Percentiles rank a stretch among this genome's conserved stretches.
Conservation (phyloP, 2,113 vertebrate genomes). For the Pygoscelis antarcticus region DNA sequence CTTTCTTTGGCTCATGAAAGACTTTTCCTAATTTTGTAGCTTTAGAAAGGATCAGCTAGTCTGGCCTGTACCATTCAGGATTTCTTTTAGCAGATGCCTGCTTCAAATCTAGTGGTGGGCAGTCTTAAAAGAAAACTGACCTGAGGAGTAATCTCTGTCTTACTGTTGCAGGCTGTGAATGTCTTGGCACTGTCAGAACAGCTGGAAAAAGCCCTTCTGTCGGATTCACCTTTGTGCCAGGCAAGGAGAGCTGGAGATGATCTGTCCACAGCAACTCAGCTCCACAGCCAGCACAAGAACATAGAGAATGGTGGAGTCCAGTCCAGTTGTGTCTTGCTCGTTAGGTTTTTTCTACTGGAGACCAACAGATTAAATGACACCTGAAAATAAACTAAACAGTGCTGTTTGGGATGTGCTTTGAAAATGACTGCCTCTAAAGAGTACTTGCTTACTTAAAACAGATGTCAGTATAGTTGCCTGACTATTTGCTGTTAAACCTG, state of each 20-base stretch:
- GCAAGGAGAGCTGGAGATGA: not conserved
- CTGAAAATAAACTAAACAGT: not conserved
- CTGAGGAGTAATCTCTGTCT: not conserved
- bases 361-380: not conserved
- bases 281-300: not conserved
- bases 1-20: not conserved
- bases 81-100: not conserved
- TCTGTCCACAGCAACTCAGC: not conserved
- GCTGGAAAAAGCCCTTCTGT: not conserved
- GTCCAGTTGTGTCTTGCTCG: not conserved
- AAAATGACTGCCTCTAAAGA: not conserved
- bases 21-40: not conserved
- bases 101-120: not conserved
- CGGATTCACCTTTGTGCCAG: not conserved
- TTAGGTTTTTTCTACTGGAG: not conserved
- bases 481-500: not conserved
- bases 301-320: too few relatives aligned
- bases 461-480: not conserved
- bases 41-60: not conserved
- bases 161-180: not conserved
- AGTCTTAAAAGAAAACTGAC: not conserved
- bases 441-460: not conserved
- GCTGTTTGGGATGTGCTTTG: not conserved
- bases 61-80: not conserved
- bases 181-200: not conserved